Conservation (phyloP, 2,113 vertebrate genomes). For the Notiomystis cincta region DNA sequence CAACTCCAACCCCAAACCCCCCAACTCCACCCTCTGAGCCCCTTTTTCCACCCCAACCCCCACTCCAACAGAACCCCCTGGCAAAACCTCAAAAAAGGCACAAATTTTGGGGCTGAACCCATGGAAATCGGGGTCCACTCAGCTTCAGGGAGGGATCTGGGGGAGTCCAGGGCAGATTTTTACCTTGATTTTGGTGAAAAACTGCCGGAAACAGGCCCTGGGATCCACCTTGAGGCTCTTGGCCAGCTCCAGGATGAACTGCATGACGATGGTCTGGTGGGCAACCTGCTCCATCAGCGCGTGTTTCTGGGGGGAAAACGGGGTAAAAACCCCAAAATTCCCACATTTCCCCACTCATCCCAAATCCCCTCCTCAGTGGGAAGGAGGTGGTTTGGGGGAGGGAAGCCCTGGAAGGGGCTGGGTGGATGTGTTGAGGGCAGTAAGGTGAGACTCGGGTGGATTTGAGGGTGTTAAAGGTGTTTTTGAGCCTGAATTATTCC, state of each 20-base stretch:
- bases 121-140: fast-evolving
- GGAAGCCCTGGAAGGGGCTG: fast-evolving
- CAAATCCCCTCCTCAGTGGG: not conserved
- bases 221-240: conserved; percentile 94
- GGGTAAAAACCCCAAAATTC: not conserved
- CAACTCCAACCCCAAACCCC: not conserved
- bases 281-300: conserved; percentile 93
- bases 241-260: conserved; percentile 92
- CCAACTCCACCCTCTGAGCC: not conserved
- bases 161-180: fast-evolving
- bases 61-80: not conserved
- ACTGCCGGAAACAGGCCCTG: conserved; percentile 90
- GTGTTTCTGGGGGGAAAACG: conserved; percentile 74
- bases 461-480: fast-evolving
- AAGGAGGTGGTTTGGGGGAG: fast-evolving
- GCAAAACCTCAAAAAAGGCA: not conserved
- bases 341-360: not conserved
- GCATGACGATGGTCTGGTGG: conserved; percentile 97
- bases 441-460: fast-evolving
- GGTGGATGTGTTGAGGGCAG: not conserved
- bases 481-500: not conserved
- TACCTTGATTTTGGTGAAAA: conserved; percentile 93
- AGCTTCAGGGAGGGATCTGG: fast-evolving
- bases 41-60: too few relatives aligned
- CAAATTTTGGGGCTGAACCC: not conserved